phyloP scores from a whole-genome alignment of 1,140 invertebrate genomes.

The Chironomus tepperi region DNA sequence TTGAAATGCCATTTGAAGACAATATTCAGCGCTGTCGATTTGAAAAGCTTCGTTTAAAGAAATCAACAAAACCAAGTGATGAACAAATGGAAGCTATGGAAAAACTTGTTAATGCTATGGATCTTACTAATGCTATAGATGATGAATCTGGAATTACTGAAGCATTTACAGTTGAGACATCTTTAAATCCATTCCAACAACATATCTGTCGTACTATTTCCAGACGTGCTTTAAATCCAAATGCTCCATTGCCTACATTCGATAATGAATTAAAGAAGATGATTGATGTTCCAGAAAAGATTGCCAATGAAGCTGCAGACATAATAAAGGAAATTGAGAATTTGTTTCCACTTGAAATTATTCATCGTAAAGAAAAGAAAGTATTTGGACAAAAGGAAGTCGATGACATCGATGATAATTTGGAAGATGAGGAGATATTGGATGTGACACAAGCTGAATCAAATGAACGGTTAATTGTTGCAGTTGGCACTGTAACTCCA shows the following conservation, averaged over 20 bases:
- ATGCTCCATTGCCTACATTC: background rate
- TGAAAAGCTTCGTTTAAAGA: background rate
- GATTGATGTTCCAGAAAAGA: background rate
- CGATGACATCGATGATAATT: background rate
- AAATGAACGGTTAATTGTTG: background rate
- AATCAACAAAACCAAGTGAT: background rate
- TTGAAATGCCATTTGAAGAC: background rate
- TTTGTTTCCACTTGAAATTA: background rate
- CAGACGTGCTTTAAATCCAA: background rate
- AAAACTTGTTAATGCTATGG: background rate
- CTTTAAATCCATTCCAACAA: background rate
- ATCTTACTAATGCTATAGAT: background rate
- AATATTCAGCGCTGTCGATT: background rate
- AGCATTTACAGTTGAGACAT: background rate
- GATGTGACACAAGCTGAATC: background rate
- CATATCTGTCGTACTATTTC: background rate
- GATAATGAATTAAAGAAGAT: background rate
- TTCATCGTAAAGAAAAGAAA: background rate
- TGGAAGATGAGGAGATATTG: background rate
- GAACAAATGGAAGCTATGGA: constrained; percentile 15
- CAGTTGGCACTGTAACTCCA: background rate
- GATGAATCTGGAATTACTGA: background rate
- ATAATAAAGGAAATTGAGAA: background rate
- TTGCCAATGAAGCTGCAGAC: background rate
- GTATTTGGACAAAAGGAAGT: background rate